Percentiles rank a stretch among this genome's conserved stretches.
These are phyloP conservation scores for Echinometra lucunter DNA, from an alignment of 53 echinoderm and acorn worm species.

Conservation along the genomic window DNA sequence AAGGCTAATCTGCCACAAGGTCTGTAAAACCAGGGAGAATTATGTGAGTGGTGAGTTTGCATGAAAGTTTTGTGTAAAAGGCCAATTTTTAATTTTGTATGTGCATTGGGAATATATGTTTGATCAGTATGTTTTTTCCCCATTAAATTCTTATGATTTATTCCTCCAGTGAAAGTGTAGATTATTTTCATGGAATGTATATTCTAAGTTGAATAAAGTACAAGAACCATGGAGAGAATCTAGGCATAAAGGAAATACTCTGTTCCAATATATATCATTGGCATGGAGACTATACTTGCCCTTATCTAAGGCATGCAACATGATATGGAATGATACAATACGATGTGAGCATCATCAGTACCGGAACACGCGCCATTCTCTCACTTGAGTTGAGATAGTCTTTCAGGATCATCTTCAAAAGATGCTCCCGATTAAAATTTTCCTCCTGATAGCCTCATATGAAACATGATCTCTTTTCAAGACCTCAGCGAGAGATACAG, in stretches of 20 bases:
- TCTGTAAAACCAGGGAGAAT: too few relatives aligned
- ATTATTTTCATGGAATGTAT: not conserved
- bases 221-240: not conserved
- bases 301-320: not conserved
- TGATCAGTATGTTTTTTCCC: too few relatives aligned
- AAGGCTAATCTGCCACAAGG: too few relatives aligned
- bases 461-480: not conserved
- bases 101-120: too few relatives aligned
- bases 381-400: constrained; percentile 28
- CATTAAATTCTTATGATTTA: not conserved
- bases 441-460: not conserved
- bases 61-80: too few relatives aligned
- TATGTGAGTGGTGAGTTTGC: too few relatives aligned
- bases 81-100: too few relatives aligned
- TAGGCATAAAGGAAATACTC: not conserved
- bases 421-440: constrained; percentile 1
- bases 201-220: not conserved
- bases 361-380: constrained; percentile 9
- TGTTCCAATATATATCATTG: not conserved
- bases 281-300: not conserved
- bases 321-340: not conserved
- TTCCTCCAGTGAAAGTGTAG: not conserved
- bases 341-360: not conserved
- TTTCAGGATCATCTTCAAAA: constrained; percentile 8
- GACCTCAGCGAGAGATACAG: not conserved